Conservation (phyloP, 2,113 vertebrate species). For the Puffinus mauretanicus region DNA sequence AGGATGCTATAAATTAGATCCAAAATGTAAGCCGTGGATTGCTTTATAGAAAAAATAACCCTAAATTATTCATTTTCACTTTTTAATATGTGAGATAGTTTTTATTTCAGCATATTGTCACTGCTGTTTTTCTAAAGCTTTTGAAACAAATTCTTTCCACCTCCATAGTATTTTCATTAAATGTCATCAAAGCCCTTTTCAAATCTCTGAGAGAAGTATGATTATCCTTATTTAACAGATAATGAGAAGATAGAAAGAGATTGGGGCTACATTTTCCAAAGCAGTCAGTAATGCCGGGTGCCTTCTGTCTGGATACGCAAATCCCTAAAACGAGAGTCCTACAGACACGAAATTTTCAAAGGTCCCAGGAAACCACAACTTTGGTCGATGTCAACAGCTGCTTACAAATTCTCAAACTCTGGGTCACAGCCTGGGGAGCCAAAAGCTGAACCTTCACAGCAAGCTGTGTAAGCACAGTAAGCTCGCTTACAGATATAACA, state of each 20-base stretch:
- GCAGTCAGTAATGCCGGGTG: neutral
- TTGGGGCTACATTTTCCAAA: constrained; percentile 1
- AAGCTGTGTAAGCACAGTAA: neutral
- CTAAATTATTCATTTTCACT: neutral
- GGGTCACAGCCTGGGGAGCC: neutral
- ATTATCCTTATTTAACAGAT: constrained; percentile 61
- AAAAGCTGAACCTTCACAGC: neutral
- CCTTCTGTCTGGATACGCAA: neutral
- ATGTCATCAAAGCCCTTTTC: constrained; percentile 49
- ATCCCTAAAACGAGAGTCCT: neutral
- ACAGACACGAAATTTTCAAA: neutral
- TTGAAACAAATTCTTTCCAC: constrained; percentile 56
- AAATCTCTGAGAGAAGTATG: constrained; percentile 34
- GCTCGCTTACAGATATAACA: neutral
- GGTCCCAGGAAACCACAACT: neutral
- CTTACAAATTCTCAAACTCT: neutral
- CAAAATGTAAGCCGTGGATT: neutral
- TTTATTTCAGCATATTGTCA: constrained; percentile 37
- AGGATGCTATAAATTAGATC: neutral
- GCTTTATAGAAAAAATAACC: neutral
- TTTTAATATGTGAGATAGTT: neutral
- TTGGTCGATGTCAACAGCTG: neutral
- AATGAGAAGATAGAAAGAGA: constrained; percentile 25
- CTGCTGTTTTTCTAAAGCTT: constrained; percentile 43
- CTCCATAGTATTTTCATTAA: constrained; percentile 57